These are phyloP conservation scores for Papilio demoleus DNA, from an alignment of 2,888 invertebrate genomes.

Conservation along the genomic window DNA sequence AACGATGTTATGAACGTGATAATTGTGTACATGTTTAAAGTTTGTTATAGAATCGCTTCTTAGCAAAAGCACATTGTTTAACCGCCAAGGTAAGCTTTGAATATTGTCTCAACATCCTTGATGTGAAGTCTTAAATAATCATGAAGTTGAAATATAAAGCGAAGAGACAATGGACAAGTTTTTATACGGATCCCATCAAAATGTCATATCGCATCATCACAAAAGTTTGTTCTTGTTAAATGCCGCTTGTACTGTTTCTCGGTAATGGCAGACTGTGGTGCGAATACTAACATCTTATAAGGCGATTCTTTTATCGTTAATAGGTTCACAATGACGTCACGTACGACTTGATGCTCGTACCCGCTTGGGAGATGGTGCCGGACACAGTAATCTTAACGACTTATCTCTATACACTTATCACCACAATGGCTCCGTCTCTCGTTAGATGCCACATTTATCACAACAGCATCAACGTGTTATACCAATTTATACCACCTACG, in stretches of 20 bases:
- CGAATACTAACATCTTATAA: conserved; percentile 42
- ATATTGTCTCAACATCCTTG: not conserved
- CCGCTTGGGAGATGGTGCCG: conserved; percentile 39
- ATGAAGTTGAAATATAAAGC: conserved; percentile 13
- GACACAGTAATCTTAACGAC: conserved; percentile 45
- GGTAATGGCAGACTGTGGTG: conserved; percentile 40
- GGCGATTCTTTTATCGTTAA: conserved; percentile 42
- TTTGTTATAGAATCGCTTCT: too few species aligned
- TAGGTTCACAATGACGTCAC: conserved; percentile 39
- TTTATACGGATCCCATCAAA: conserved; percentile 22
- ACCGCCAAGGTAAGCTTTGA: not conserved
- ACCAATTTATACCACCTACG: conserved; percentile 34
- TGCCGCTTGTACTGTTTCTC: conserved; percentile 34
- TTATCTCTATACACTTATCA: conserved; percentile 46
- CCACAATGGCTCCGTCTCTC: conserved; percentile 42
- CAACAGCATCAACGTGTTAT: conserved; percentile 21
- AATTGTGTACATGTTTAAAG: too few species aligned
- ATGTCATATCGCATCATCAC: conserved; percentile 33
- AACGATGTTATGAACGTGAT: too few species aligned
- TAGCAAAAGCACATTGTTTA: too few species aligned
- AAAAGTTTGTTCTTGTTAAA: conserved; percentile 35
- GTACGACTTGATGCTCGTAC: conserved; percentile 19
- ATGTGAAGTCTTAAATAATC: conserved; percentile 11
- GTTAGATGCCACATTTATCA: conserved; percentile 42
- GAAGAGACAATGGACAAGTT: conserved; percentile 24